Evolutionary conservation across 23 tunicate genomes (phyloP).

Genomic region (Halocynthia roretzi): DNA sequence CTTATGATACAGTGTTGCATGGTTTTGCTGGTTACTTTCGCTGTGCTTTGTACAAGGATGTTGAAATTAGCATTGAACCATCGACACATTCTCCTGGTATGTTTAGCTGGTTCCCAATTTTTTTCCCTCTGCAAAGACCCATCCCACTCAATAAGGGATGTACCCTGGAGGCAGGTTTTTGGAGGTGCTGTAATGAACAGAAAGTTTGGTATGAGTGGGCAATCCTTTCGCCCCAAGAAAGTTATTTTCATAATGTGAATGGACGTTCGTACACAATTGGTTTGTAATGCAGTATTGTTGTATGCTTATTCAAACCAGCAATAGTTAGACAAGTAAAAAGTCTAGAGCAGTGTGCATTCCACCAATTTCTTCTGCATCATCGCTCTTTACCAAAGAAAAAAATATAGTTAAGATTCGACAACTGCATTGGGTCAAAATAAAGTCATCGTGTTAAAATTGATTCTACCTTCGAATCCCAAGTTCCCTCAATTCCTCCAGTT

Average conservation of each 20-base stretch:
- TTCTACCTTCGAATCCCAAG: no score
- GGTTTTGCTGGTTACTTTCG: slow-evolving; percentile 98
- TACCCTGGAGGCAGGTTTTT: slow-evolving; percentile 35
- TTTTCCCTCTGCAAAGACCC: slow-evolving; percentile 72
- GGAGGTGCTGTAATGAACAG: slow-evolving; percentile 57
- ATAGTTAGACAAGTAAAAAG: no score
- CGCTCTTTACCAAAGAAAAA: no score
- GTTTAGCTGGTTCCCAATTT: slow-evolving; percentile 99
- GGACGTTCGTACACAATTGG: slow-evolving; percentile 97
- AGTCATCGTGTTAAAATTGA: no score
- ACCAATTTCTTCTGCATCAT: no score
- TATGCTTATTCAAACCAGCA: no score
- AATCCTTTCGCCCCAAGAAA: slow-evolving; percentile 41
- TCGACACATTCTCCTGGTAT: slow-evolving; percentile 90
- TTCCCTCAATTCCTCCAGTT: no score
- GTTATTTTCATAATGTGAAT: slow-evolving; percentile 69
- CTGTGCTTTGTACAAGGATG: slow-evolving; percentile 80
- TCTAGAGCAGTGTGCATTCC: no score
- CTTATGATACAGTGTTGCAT: slow-evolving; percentile 58
- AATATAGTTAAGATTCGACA: no score
- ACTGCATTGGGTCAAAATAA: no score
- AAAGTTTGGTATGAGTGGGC: slow-evolving; percentile 99
- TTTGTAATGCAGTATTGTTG: slow-evolving; percentile 10
- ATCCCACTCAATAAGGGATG: slow-evolving; percentile 40
- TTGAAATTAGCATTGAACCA: slow-evolving; percentile 86